These are phyloP conservation scores for Melanocharis versteri DNA, from an alignment of 2,113 vertebrate species.

Conservation along the genomic window DNA sequence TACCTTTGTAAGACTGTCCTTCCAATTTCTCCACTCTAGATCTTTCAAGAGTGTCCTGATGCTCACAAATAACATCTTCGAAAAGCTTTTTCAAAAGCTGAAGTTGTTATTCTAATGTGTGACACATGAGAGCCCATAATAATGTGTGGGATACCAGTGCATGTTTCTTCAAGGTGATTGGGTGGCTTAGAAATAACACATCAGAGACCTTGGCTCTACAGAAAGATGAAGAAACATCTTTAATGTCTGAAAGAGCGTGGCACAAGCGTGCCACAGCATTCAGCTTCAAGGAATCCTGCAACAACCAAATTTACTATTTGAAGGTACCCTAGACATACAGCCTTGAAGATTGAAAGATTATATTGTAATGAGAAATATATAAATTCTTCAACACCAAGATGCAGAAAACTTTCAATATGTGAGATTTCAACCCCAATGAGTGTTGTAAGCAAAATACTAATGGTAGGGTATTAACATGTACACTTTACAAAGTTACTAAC, in stretches of 20 bases:
- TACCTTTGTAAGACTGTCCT: slow-evolving; percentile 22
- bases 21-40: slow-evolving; percentile 11
- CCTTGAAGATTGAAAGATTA: not conserved
- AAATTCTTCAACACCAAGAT: not conserved
- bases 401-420: not conserved
- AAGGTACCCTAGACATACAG: not conserved
- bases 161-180: slow-evolving; percentile 1
- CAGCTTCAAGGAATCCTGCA: not conserved
- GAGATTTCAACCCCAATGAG: not conserved
- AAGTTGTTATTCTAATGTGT: not conserved
- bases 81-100: slow-evolving; percentile 7
- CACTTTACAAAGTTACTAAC: not conserved
- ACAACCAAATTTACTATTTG: not conserved
- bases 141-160: not conserved
- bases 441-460: not conserved
- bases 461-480: not conserved
- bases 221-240: not conserved
- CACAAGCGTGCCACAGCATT: not conserved
- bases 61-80: not conserved
- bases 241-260: not conserved
- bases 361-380: not conserved
- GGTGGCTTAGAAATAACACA: not conserved
- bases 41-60: not conserved
- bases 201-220: not conserved
- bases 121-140: not conserved